These are phyloP conservation scores for Morpho deidamia DNA, from an alignment of 2,888 invertebrate genomes.

Conservation along the genomic window DNA sequence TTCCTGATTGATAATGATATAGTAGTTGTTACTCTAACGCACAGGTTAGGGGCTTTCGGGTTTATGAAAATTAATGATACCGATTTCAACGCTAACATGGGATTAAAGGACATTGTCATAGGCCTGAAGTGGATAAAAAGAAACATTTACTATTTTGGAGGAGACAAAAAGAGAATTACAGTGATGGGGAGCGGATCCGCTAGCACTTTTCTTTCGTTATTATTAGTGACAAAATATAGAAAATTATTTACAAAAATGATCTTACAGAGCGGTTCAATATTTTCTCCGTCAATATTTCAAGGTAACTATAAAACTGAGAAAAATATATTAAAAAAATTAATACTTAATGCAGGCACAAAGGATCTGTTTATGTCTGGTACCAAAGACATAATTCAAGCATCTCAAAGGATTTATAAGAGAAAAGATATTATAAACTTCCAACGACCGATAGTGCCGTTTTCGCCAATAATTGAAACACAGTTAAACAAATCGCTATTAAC, in stretches of 20 bases:
- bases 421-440: slow-evolving; percentile 52
- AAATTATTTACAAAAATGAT: slow-evolving; percentile 62
- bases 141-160: slow-evolving; percentile 55
- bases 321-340: slow-evolving; percentile 38
- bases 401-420: slow-evolving; percentile 50
- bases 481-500: slow-evolving; percentile 43
- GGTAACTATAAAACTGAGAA: slow-evolving; percentile 40
- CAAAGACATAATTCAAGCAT: slow-evolving; percentile 43
- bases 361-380: slow-evolving; percentile 38
- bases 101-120: slow-evolving; percentile 62
- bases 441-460: slow-evolving; percentile 58
- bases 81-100: slow-evolving; percentile 58
- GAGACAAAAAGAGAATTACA: slow-evolving; percentile 53
- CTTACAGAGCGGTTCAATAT: slow-evolving; percentile 62
- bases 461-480: slow-evolving; percentile 46
- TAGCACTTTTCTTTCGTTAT: slow-evolving; percentile 51
- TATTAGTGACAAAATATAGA: slow-evolving; percentile 49
- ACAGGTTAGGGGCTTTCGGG: slow-evolving; percentile 64
- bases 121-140: slow-evolving; percentile 63
- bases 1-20: slow-evolving; percentile 62
- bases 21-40: slow-evolving; percentile 52
- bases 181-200: slow-evolving; percentile 63
- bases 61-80: slow-evolving; percentile 57
- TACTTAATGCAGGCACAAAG: slow-evolving; percentile 35
- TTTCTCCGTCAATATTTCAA: slow-evolving; percentile 57